These are phyloP conservation scores for Lottia gigantea DNA, from an alignment of 2,888 invertebrate genomes.

Conservation along the genomic window DNA sequence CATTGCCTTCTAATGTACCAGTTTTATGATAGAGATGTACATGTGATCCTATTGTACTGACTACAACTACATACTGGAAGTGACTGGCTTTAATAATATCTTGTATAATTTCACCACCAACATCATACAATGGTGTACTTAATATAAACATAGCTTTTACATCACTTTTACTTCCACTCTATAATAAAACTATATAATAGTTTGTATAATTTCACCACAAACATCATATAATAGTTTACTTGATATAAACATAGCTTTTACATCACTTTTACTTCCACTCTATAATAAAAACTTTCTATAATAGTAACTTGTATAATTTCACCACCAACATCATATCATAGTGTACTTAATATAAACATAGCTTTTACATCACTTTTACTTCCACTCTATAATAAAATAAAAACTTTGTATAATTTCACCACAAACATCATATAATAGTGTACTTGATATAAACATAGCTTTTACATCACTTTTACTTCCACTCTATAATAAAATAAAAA, in stretches of 20 bases:
- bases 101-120: constrained; percentile 73
- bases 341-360: constrained; percentile 74
- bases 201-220: constrained; percentile 73
- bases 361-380: constrained; percentile 71
- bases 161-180: constrained; percentile 66
- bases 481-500: constrained; percentile 74
- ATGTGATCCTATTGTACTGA: constrained; percentile 73
- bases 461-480: constrained; percentile 69
- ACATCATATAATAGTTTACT: constrained; percentile 73
- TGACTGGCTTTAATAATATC: constrained; percentile 75
- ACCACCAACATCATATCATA: constrained; percentile 72
- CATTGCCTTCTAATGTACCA: constrained; percentile 65
- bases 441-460: constrained; percentile 74
- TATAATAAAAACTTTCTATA: constrained; percentile 71
- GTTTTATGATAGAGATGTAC: constrained; percentile 71
- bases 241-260: constrained; percentile 73
- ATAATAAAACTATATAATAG: constrained; percentile 71
- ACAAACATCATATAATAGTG: constrained; percentile 73
- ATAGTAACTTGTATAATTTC: constrained; percentile 75
- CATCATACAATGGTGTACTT: constrained; percentile 72
- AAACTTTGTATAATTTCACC: constrained; percentile 75
- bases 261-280: constrained; percentile 65
- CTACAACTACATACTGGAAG: constrained; percentile 75
- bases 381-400: constrained; percentile 74
- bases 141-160: constrained; percentile 74